These are phyloP conservation scores for Xyliphius kryptos DNA, from an alignment of 2,113 vertebrate genomes.

Conservation along the genomic window DNA sequence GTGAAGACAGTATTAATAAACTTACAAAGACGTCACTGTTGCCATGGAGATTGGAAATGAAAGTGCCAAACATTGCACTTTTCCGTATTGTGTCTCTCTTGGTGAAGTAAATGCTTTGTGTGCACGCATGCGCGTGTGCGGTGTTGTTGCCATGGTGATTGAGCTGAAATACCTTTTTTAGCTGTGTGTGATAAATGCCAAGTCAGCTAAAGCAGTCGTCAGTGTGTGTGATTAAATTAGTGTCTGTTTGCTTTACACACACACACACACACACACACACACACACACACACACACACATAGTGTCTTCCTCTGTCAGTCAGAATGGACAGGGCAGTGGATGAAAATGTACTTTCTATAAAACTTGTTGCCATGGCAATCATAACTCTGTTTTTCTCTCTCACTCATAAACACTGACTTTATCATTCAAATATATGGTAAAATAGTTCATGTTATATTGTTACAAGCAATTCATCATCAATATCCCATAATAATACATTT, in stretches of 20 bases:
- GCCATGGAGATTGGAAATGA: slow-evolving; percentile 41
- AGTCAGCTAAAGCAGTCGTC: slow-evolving; percentile 7
- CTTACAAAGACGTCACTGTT: slow-evolving; percentile 38
- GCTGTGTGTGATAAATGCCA: slow-evolving; percentile 6
- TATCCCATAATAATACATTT: too few relatives aligned
- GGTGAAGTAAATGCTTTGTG: slow-evolving; percentile 16
- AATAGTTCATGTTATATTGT: background rate
- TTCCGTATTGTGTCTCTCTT: slow-evolving; percentile 22
- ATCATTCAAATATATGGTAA: background rate
- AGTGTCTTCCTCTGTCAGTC: slow-evolving; percentile 27
- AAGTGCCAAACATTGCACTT: slow-evolving; percentile 37
- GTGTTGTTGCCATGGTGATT: slow-evolving; percentile 19
- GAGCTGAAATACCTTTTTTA: slow-evolving; percentile 12
- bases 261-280: background rate
- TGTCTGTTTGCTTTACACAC: background rate
- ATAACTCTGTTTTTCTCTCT: background rate
- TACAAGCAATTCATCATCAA: too few relatives aligned
- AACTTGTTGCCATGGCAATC: slow-evolving; percentile 41
- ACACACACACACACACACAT: background rate
- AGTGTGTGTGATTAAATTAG: background rate
- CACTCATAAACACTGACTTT: background rate
- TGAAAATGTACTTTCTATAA: slow-evolving; percentile 21
- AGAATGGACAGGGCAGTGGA: slow-evolving; percentile 20
- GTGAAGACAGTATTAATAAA: slow-evolving; percentile 37
- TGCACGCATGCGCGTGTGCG: background rate